Conservation (phyloP, 2,888 invertebrate species). For the Pseudanteris insignis region DNA sequence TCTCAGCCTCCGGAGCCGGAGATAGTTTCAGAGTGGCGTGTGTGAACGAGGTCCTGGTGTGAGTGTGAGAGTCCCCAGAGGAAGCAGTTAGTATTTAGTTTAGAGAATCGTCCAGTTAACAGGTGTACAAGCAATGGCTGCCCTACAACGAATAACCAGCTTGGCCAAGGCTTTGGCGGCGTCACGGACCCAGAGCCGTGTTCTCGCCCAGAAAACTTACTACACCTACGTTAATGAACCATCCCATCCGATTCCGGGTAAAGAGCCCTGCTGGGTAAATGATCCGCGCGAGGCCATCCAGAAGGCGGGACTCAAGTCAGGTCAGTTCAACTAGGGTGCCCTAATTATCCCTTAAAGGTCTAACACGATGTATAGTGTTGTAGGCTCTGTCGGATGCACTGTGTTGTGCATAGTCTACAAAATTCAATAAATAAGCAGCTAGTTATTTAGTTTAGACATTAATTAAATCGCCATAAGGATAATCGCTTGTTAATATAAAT, state of each 20-base stretch:
- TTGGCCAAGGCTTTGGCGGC: constrained; percentile 53
- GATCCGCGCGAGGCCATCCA: constrained; percentile 81
- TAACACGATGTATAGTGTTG: too few relatives aligned
- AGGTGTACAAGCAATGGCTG: constrained; percentile 52
- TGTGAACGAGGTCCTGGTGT: not conserved
- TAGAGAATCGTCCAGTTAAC: constrained; percentile 35
- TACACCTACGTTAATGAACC: constrained; percentile 84
- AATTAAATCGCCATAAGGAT: not conserved
- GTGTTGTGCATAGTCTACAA: too few relatives aligned
- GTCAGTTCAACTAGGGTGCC: too few relatives aligned
- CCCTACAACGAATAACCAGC: constrained; percentile 55
- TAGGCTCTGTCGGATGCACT: too few relatives aligned
- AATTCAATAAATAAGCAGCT: too few relatives aligned
- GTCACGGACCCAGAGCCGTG: constrained; percentile 48
- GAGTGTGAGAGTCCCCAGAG: constrained; percentile 5
- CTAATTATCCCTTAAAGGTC: too few relatives aligned
- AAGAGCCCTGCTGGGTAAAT: constrained; percentile 75
- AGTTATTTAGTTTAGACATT: not conserved
- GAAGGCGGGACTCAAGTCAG: constrained; percentile 76
- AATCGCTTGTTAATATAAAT: too few relatives aligned
- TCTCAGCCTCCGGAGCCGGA: too few relatives aligned
- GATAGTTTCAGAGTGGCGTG: too few relatives aligned
- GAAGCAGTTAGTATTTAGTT: constrained; percentile 58
- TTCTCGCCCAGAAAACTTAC: constrained; percentile 69
- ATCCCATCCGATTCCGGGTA: constrained; percentile 79